Conservation (phyloP, 2,888 invertebrate genomes). For the Callyntrura sp. region DNA sequence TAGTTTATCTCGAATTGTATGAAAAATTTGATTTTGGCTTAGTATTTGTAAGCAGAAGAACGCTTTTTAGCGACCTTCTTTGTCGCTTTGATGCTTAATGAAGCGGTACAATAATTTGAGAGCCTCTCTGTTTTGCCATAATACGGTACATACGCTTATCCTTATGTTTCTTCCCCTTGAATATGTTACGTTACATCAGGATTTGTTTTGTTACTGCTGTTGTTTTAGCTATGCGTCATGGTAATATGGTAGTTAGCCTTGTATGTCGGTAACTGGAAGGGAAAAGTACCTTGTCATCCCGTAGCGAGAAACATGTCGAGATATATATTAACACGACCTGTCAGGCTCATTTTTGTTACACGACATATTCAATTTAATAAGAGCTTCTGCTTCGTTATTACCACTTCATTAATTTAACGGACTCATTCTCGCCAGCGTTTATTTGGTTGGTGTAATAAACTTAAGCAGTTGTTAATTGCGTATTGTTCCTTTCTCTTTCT, state of each 20-base stretch:
- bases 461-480: too few relatives aligned
- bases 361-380: slow-evolving; percentile 55
- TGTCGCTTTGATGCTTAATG: too few relatives aligned
- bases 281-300: background rate
- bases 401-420: background rate
- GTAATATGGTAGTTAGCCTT: background rate
- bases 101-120: too few relatives aligned
- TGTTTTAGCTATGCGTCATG: background rate
- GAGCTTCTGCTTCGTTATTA: slow-evolving; percentile 34
- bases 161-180: background rate
- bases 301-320: background rate
- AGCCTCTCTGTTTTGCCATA: too few relatives aligned
- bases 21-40: too few relatives aligned
- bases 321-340: slow-evolving; percentile 51
- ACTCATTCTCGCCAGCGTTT: background rate
- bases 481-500: too few relatives aligned
- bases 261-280: background rate
- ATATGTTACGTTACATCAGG: background rate
- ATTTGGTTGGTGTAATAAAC: too few relatives aligned
- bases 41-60: too few relatives aligned
- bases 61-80: too few relatives aligned
- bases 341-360: slow-evolving; percentile 46
- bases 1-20: too few relatives aligned
- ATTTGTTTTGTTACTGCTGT: slow-evolving; percentile 1
- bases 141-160: too few relatives aligned